Conservation (phyloP, 2,113 vertebrate species). For the Corythoichthys haematopterus region DNA sequence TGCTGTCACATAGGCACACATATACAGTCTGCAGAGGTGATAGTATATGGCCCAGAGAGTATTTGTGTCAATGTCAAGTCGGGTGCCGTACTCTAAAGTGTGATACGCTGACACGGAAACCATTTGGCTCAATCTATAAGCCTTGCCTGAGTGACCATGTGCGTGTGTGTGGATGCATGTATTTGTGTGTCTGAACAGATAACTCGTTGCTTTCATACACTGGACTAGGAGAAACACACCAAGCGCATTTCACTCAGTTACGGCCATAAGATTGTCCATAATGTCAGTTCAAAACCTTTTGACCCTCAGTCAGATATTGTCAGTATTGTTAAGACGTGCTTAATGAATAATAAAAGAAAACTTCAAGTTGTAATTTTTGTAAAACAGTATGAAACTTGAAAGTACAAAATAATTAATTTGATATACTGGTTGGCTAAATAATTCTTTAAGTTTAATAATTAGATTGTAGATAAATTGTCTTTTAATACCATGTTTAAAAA, state of each 20-base stretch:
- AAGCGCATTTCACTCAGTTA: constrained; percentile 52
- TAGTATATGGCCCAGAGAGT: constrained; percentile 46
- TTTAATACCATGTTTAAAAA: too few species aligned
- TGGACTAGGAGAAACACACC: constrained; percentile 55
- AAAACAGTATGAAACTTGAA: background rate
- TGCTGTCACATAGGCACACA: constrained; percentile 27
- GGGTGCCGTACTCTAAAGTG: constrained; percentile 56
- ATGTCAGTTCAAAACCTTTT: background rate
- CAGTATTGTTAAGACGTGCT: background rate
- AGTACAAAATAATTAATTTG: background rate
- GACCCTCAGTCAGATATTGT: background rate
- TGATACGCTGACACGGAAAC: constrained; percentile 62
- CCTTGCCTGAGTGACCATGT: constrained; percentile 59
- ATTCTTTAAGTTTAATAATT: too few species aligned
- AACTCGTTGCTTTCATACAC: constrained; percentile 24
- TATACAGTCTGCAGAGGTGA: constrained; percentile 35
- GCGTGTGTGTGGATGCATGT: background rate
- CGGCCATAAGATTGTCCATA: background rate
- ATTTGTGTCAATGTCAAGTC: constrained; percentile 51
- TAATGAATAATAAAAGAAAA: background rate
- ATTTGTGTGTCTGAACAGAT: constrained; percentile 55
- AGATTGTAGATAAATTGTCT: too few species aligned
- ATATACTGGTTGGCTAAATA: background rate
- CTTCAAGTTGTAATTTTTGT: too few species aligned
- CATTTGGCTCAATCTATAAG: constrained; percentile 64